Conservation (phyloP, 2,113 vertebrate species). For the western clawed frog (Xenopus tropicalis) region UCB_Xtro_10.0 CM004445.2:33167501-33168000, state of each 20-base stretch:
- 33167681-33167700: not conserved
- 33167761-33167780: not conserved
- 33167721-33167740: slow-evolving; percentile 5
- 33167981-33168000: slow-evolving; percentile 8
- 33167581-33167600: not conserved
- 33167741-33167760: slow-evolving; percentile 7
- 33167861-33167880: not conserved
- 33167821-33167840: slow-evolving; percentile 38
- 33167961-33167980: slow-evolving; percentile 35
- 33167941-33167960: slow-evolving; percentile 20
- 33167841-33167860: no score
- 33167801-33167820: slow-evolving; percentile 26
- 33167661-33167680: not conserved
- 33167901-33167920: slow-evolving; percentile 39
- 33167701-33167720: not conserved
- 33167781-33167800: not conserved
- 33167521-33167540: not conserved
- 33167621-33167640: not conserved
- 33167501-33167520: no score
- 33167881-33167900: not conserved
- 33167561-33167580: no score
- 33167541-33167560: not conserved
- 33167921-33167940: slow-evolving; percentile 39
- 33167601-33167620: not conserved
- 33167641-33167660: not conserved